These are phyloP conservation scores for Lissocephala sabroskyi DNA, from an alignment of 2,888 invertebrate genomes.

Conservation along the genomic window DNA sequence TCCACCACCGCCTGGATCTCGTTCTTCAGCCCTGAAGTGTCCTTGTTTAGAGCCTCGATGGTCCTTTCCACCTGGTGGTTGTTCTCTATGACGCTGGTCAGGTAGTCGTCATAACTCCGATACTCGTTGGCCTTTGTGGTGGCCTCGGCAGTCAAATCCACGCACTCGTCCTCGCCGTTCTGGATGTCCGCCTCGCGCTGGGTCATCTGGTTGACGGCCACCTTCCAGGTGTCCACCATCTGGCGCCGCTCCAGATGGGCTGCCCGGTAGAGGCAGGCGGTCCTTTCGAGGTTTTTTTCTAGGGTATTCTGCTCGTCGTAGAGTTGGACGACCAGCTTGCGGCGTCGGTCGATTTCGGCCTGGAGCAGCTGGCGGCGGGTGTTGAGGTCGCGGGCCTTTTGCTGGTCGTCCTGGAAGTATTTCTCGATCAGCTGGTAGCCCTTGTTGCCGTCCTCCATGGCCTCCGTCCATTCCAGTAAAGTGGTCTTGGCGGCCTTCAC, in stretches of 20 bases:
- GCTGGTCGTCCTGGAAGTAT: slow-evolving; percentile 81
- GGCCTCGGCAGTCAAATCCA: slow-evolving; percentile 48
- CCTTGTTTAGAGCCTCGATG: slow-evolving; percentile 70
- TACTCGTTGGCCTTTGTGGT: slow-evolving; percentile 70
- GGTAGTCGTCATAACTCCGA: slow-evolving; percentile 73
- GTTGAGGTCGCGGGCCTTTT: slow-evolving; percentile 78
- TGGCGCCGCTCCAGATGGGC: slow-evolving; percentile 79
- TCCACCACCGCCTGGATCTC: slow-evolving; percentile 68
- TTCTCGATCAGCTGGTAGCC: slow-evolving; percentile 81
- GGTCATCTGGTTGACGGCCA: slow-evolving; percentile 79
- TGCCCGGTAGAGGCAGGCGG: slow-evolving; percentile 73
- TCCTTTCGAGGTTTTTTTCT: slow-evolving; percentile 75
- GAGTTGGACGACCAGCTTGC: slow-evolving; percentile 71
- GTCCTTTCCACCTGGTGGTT: slow-evolving; percentile 74
- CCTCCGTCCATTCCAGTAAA: slow-evolving; percentile 81
- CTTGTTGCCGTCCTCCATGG: slow-evolving; percentile 79
- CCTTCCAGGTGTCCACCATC: slow-evolving; percentile 82
- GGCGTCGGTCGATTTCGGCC: slow-evolving; percentile 73
- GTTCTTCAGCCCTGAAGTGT: slow-evolving; percentile 68
- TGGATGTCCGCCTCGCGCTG: slow-evolving; percentile 81
- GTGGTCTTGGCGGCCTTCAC: slow-evolving; percentile 78
- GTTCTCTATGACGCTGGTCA: slow-evolving; percentile 74
- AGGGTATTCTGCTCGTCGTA: slow-evolving; percentile 75
- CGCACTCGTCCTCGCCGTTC: slow-evolving; percentile 72
- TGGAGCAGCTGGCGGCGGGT: slow-evolving; percentile 74